Conservation (phyloP, 2,888 invertebrate species). For the Napeogenes sylphis region DNA sequence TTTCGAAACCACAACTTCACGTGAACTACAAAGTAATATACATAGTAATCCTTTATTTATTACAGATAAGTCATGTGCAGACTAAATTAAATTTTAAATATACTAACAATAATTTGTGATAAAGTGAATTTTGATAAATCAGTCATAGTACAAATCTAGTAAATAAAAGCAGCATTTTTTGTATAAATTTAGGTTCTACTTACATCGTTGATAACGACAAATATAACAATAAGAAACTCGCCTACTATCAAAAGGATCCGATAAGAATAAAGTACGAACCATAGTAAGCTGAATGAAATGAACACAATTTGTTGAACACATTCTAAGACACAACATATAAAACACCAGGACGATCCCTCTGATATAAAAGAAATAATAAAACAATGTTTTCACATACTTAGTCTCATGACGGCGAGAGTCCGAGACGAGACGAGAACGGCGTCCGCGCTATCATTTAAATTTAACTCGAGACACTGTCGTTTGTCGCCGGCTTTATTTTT, state of each 20-base stretch:
- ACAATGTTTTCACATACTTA: slow-evolving; percentile 67
- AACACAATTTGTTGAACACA: not conserved
- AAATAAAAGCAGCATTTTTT: too few species aligned
- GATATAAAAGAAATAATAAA: slow-evolving; percentile 37
- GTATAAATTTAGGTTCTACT: too few species aligned
- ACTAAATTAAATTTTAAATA: too few species aligned
- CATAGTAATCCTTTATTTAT: too few species aligned
- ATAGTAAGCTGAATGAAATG: too few species aligned
- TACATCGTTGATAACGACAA: too few species aligned
- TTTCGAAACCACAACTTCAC: slow-evolving; percentile 9
- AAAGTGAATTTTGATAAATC: too few species aligned
- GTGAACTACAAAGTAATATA: too few species aligned
- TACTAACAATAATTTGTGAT: too few species aligned
- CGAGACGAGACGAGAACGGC: slow-evolving; percentile 60
- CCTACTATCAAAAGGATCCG: not conserved
- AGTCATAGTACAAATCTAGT: too few species aligned
- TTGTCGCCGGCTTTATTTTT: slow-evolving; percentile 76
- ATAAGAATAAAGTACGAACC: not conserved
- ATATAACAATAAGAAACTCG: too few species aligned
- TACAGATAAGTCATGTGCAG: too few species aligned
- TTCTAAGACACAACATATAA: slow-evolving; percentile 16
- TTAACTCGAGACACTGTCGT: slow-evolving; percentile 70
- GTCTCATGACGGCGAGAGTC: slow-evolving; percentile 67
- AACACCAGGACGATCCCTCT: slow-evolving; percentile 16
- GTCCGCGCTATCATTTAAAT: slow-evolving; percentile 75